phyloP scores from a whole-genome alignment of 2,797 vertebrate genomes.

The Platyrinchus mystaceus region DNA sequence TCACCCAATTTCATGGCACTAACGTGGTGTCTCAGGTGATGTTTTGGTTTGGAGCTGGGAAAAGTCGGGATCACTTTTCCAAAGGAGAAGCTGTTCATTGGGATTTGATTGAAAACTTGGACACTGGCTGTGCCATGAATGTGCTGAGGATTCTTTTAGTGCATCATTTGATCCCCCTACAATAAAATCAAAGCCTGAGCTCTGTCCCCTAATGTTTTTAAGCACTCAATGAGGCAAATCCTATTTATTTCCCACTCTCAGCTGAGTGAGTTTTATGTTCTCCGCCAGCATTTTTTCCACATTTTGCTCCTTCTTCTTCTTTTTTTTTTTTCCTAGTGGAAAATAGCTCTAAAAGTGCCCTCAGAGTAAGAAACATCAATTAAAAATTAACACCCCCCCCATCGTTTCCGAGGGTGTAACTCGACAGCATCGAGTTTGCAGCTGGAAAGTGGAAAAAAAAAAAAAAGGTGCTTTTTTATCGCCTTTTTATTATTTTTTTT shows the following conservation, averaged over 20 bases:
- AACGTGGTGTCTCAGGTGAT: not conserved
- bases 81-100: not conserved
- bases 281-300: not conserved
- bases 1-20: not conserved
- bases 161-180: rapidly evolving
- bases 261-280: not conserved
- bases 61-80: not conserved
- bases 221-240: not conserved
- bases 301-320: not conserved
- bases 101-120: not conserved
- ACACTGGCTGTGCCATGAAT: rapidly evolving
- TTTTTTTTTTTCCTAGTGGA: not conserved
- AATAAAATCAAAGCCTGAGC: not conserved
- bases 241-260: not conserved
- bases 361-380: not conserved
- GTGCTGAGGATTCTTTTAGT: not conserved
- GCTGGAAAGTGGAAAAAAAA: not conserved
- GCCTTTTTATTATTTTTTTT: not conserved
- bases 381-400: not conserved
- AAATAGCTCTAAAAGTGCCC: not conserved
- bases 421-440: not conserved
- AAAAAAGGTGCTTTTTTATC: not conserved
- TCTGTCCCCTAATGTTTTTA: not conserved
- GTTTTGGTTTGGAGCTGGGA: not conserved
- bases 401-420: not conserved